phyloP scores from a whole-genome alignment of 1,140 invertebrate genomes.

The Pseudomyrmex sp. region DNA sequence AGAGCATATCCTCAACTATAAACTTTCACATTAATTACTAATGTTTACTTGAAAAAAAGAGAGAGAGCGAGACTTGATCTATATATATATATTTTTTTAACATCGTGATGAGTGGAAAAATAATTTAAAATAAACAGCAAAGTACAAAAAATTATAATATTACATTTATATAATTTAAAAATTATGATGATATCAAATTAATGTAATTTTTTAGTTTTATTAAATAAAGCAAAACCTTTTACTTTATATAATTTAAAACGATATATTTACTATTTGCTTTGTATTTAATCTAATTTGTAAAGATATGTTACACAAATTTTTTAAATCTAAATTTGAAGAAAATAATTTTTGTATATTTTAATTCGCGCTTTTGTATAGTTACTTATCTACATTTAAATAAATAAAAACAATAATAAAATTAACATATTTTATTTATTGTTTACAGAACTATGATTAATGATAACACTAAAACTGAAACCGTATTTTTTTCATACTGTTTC shows the following conservation, averaged over 20 bases:
- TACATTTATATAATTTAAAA: no score
- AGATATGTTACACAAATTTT: no score
- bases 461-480: slow-evolving; percentile 32
- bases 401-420: slow-evolving; percentile 20
- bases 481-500: slow-evolving; percentile 44
- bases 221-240: no score
- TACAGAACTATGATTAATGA: not conserved
- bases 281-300: no score
- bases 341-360: no score
- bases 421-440: slow-evolving; percentile 10
- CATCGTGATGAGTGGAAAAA: not conserved
- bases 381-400: not conserved
- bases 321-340: no score
- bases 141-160: not conserved
- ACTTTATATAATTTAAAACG: not conserved
- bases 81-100: slow-evolving; percentile 3
- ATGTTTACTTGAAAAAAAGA: no score
- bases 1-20: slow-evolving; percentile 3
- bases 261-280: not conserved
- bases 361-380: no score
- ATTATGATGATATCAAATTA: not conserved
- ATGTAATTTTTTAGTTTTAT: no score
- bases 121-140: not conserved
- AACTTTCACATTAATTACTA: no score
- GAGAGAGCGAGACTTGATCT: not conserved